Conservation (phyloP, 1,140 invertebrate genomes). For the Wasmannia auropunctata region DNA sequence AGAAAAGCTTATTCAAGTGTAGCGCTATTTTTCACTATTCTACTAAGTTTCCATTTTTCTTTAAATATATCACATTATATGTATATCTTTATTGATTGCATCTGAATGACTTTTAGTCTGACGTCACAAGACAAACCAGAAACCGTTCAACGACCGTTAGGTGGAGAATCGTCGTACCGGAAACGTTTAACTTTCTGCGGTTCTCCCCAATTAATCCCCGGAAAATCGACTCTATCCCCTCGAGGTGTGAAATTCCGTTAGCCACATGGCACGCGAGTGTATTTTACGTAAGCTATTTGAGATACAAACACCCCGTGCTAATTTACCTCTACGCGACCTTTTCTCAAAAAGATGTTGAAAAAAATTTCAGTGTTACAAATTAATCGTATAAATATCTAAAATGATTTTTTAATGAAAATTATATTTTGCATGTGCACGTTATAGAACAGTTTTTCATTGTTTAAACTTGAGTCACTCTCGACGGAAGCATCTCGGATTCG, state of each 20-base stretch:
- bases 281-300: slow-evolving; percentile 66
- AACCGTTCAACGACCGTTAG: slow-evolving; percentile 19
- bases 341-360: not conserved
- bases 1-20: not conserved
- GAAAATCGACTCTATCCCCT: slow-evolving; percentile 72
- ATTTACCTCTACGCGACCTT: not conserved
- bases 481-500: slow-evolving; percentile 31
- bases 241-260: slow-evolving; percentile 75
- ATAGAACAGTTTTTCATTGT: not conserved
- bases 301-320: not conserved
- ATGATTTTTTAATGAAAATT: not conserved
- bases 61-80: too few relatives aligned
- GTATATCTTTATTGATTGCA: not conserved
- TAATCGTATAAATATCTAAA: not conserved
- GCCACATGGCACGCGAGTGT: slow-evolving; percentile 77
- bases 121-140: not conserved
- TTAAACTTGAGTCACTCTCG: slow-evolving; percentile 24
- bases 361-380: not conserved
- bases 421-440: not conserved
- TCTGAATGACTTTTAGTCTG: not conserved
- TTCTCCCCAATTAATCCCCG: slow-evolving; percentile 66
- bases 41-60: not conserved
- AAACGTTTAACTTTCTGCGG: slow-evolving; percentile 64
- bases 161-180: slow-evolving; percentile 10
- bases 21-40: not conserved